These are phyloP conservation scores for Glareola pratincola DNA, from an alignment of 2,113 vertebrate species.

Conservation along the genomic window DNA sequence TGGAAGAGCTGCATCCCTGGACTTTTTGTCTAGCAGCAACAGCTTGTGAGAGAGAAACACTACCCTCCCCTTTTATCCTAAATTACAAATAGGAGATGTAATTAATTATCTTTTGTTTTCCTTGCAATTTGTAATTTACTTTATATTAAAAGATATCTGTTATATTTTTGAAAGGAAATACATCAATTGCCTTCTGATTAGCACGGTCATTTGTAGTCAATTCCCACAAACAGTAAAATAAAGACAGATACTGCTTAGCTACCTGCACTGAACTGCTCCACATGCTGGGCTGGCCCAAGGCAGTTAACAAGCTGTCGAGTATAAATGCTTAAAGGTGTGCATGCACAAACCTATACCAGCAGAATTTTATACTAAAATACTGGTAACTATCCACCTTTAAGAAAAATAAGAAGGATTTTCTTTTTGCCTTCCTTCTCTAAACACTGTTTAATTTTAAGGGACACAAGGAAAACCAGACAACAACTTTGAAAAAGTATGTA, in stretches of 20 bases:
- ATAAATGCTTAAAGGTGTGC: background rate
- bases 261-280: background rate
- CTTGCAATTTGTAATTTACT: background rate
- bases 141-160: background rate
- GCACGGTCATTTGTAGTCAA: background rate
- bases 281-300: background rate
- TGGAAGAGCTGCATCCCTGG: background rate
- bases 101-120: background rate
- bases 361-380: background rate
- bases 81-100: background rate
- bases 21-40: background rate
- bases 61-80: background rate
- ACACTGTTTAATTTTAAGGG: background rate
- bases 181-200: background rate
- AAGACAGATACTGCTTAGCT: background rate
- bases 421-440: background rate
- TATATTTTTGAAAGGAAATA: background rate
- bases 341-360: background rate
- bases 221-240: background rate
- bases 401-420: background rate
- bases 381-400: background rate
- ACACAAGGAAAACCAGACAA: background rate
- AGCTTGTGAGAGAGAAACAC: background rate
- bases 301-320: background rate
- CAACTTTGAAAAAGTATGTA: background rate